Conservation (phyloP, 1,140 invertebrate species). For the Papilio dardanus region DNA sequence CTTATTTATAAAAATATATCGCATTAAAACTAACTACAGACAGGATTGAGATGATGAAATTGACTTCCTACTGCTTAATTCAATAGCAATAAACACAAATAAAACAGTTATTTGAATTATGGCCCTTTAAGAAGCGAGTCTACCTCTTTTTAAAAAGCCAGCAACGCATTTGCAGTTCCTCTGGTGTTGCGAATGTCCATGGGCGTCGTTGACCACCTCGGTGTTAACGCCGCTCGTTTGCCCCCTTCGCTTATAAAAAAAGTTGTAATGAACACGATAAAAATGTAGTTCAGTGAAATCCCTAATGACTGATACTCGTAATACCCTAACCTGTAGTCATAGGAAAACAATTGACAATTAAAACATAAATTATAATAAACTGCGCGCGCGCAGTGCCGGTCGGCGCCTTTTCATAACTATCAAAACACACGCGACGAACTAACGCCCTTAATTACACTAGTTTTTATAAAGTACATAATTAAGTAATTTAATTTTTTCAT, state of each 20-base stretch:
- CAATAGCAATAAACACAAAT: too few relatives aligned
- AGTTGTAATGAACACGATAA: background rate
- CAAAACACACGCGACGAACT: background rate
- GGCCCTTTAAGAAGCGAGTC: too few relatives aligned
- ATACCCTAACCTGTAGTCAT: background rate
- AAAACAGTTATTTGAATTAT: too few relatives aligned
- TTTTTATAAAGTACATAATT: slow-evolving; percentile 2
- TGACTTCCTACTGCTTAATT: too few relatives aligned
- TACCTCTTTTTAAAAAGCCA: too few relatives aligned
- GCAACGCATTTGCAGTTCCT: too few relatives aligned
- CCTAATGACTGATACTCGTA: background rate
- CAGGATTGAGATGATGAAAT: too few relatives aligned
- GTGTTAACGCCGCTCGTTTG: too few relatives aligned
- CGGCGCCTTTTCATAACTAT: background rate
- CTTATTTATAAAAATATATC: background rate
- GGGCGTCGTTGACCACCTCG: too few relatives aligned
- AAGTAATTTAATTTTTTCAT: background rate
- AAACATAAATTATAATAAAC: background rate
- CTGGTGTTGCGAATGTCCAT: too few relatives aligned
- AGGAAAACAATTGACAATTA: background rate
- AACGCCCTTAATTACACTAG: background rate
- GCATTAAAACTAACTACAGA: background rate
- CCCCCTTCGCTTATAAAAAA: too few relatives aligned
- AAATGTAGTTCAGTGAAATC: background rate
- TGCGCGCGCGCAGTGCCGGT: background rate